These are phyloP conservation scores for Chironomus tentans DNA, from an alignment of 2,888 invertebrate genomes.

Conservation along the genomic window DNA sequence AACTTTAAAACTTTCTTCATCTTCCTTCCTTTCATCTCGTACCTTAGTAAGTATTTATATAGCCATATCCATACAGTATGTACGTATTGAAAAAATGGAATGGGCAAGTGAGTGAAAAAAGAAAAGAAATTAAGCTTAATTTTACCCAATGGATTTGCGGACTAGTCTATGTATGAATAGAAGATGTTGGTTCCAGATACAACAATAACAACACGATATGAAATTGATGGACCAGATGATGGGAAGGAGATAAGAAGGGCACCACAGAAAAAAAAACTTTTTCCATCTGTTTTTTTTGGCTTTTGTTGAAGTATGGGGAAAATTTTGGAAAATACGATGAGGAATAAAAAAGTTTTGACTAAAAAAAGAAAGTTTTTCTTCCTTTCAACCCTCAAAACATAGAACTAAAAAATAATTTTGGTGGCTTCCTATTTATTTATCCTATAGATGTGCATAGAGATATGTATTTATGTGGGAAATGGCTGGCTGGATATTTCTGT, in stretches of 20 bases:
- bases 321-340: not conserved
- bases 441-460: not conserved
- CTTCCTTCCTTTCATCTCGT: not conserved
- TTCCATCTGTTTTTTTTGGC: conserved; percentile 13
- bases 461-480: not conserved
- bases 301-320: not conserved
- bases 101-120: not conserved
- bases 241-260: conserved; percentile 15
- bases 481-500: not conserved
- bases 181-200: not conserved
- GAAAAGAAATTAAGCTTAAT: conserved; percentile 25
- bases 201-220: not conserved
- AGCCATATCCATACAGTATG: too few relatives aligned
- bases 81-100: not conserved
- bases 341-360: conserved; percentile 6
- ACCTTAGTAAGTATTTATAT: too few relatives aligned
- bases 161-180: not conserved
- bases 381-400: not conserved
- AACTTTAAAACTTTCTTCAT: not conserved
- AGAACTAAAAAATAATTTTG: conserved; percentile 12
- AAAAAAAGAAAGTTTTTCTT: not conserved
- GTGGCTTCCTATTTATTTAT: not conserved
- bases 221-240: conserved; percentile 24
- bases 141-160: conserved; percentile 20
- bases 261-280: conserved; percentile 20